Percentiles rank a stretch among this genome's conserved stretches.
Evolutionary conservation across 2,113 vertebrate species (phyloP).

Genomic region (Mormyrus iriodes): DNA sequence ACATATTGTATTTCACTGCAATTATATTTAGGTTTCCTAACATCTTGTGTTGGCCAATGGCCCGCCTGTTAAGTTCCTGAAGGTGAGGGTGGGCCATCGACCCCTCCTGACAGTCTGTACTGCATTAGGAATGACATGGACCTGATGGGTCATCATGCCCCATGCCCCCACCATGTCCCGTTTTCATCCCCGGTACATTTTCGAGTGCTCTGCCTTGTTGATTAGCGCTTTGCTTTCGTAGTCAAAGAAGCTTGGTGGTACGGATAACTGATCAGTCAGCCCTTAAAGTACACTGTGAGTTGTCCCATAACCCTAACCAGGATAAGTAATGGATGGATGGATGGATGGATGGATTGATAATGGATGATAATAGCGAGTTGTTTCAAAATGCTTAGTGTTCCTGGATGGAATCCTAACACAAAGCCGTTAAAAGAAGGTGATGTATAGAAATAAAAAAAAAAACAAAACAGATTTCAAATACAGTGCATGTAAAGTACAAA

Average conservation of each 20-base stretch:
- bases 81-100: constrained; percentile 30
- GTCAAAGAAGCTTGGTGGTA: background rate
- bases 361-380: background rate
- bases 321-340: background rate
- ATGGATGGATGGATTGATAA: background rate
- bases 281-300: background rate
- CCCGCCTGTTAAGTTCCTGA: constrained; percentile 10
- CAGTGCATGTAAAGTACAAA: background rate
- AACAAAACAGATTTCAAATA: background rate
- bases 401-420: background rate
- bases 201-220: background rate
- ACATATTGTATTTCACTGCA: constrained; percentile 52
- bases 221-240: background rate
- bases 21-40: constrained; percentile 57
- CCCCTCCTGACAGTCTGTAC: constrained; percentile 12
- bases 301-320: too few relatives aligned
- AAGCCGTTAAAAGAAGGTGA: background rate
- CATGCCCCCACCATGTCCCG: background rate
- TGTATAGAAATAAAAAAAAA: background rate
- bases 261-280: background rate
- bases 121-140: background rate
- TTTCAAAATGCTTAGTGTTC: background rate
- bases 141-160: too few relatives aligned
- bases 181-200: background rate
- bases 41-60: constrained; percentile 40